phyloP scores from a whole-genome alignment of 2,797 vertebrate species.

The Pampus argenteus region DNA sequence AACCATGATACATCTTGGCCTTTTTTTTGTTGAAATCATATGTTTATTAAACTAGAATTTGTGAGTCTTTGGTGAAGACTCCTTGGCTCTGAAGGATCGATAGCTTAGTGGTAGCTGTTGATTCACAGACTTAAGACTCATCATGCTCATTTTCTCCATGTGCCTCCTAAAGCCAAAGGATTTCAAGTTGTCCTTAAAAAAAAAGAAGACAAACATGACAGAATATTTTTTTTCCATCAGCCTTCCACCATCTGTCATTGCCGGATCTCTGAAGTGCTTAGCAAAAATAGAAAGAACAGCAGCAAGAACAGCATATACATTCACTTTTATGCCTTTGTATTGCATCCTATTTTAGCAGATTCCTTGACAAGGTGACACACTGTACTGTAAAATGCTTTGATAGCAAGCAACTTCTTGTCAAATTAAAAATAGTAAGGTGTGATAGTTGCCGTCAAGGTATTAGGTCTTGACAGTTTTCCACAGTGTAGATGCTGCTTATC shows the following conservation, averaged over 20 bases:
- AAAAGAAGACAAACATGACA: conserved; percentile 14
- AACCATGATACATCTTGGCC: neutral
- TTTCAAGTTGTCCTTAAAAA: conserved; percentile 3
- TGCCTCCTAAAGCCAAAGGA: conserved; percentile 17
- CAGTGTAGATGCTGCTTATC: too few species aligned
- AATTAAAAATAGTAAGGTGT: neutral
- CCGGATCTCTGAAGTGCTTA: conserved; percentile 6
- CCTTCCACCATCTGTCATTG: neutral
- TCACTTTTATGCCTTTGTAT: neutral
- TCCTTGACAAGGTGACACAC: neutral
- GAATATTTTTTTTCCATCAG: neutral
- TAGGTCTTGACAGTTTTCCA: neutral
- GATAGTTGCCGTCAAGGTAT: neutral
- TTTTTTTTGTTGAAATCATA: neutral
- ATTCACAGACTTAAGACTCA: conserved; percentile 1
- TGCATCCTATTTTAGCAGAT: neutral
- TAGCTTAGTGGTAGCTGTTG: neutral
- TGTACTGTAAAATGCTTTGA: neutral
- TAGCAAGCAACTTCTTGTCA: neutral
- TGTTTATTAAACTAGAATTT: neutral
- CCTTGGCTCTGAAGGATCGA: neutral
- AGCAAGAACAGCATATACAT: neutral
- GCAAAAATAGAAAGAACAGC: conserved; percentile 23
- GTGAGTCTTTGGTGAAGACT: too few species aligned
- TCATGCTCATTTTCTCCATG: conserved; percentile 9